Percentiles rank a stretch among this genome's conserved stretches.
These are phyloP conservation scores for Alloplasta piceator DNA, from an alignment of 2,888 invertebrate genomes.

Conservation along the genomic window DNA sequence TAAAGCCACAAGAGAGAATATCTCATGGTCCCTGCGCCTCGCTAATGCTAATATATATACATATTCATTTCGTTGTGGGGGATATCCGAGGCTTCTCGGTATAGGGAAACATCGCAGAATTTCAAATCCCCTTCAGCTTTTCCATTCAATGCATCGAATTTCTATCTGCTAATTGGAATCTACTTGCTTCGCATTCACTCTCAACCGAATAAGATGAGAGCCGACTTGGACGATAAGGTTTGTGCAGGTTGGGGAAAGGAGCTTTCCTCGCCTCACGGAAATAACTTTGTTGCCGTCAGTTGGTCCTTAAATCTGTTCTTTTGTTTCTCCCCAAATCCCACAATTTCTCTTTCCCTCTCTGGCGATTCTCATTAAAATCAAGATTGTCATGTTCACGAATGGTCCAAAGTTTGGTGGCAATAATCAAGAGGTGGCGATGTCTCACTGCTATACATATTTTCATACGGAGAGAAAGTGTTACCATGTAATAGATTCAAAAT, in stretches of 20 bases:
- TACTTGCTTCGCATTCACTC: slow-evolving; percentile 42
- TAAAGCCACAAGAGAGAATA: slow-evolving; percentile 19
- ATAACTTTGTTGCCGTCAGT: slow-evolving; percentile 30
- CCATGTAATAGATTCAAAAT: no score
- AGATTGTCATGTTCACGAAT: no score
- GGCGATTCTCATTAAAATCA: background rate
- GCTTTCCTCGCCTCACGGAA: slow-evolving; percentile 10
- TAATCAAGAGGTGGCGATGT: no score
- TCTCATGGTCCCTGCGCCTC: background rate
- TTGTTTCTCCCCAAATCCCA: background rate
- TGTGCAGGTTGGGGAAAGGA: background rate
- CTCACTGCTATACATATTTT: no score
- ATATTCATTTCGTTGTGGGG: background rate
- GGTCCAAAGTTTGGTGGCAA: no score
- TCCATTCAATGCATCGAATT: slow-evolving; percentile 48
- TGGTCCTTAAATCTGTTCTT: slow-evolving; percentile 19
- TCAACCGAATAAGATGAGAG: background rate
- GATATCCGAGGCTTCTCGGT: slow-evolving; percentile 1
- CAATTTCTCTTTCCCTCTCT: slow-evolving; percentile 12
- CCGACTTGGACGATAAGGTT: background rate
- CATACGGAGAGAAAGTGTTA: no score
- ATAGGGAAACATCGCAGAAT: slow-evolving; percentile 9
- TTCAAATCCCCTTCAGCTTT: slow-evolving; percentile 28
- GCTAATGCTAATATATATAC: slow-evolving; percentile 11
- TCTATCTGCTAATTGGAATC: slow-evolving; percentile 66